Conservation (phyloP, 2,113 vertebrate species). For the Deroptyus accipitrinus region DNA sequence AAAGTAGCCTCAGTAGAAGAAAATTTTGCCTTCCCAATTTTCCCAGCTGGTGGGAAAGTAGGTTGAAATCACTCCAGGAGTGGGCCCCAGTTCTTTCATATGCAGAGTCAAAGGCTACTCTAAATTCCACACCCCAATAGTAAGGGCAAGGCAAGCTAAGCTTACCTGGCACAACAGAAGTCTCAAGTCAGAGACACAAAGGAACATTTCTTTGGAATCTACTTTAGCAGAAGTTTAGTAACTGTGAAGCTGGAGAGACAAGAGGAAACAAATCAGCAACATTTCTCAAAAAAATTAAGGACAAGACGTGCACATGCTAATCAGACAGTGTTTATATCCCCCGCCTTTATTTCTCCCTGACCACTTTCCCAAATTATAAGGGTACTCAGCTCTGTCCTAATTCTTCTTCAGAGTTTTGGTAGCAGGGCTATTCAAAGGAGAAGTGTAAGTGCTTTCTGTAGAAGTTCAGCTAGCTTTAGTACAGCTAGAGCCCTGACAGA, state of each 20-base stretch:
- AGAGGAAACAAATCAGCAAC: not conserved
- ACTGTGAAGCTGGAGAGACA: not conserved
- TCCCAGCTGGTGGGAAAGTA: not conserved
- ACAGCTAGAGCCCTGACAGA: not conserved
- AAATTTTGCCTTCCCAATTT: not conserved
- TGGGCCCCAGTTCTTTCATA: not conserved
- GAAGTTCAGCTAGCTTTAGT: not conserved
- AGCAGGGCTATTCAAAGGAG: not conserved
- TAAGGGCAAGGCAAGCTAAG: not conserved
- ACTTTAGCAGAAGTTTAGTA: not conserved
- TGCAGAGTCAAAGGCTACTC: not conserved
- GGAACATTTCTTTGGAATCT: not conserved
- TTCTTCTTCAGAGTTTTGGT: not conserved
- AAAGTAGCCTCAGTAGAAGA: not conserved
- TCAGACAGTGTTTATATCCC: not conserved
- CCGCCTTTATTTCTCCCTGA: not conserved
- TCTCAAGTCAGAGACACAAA: not conserved
- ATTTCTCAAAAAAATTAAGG: not conserved
- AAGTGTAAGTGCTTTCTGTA: not conserved
- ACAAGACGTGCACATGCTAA: rapidly evolving
- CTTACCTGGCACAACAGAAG: not conserved
- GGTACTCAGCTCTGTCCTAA: not conserved
- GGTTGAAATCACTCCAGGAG: not conserved
- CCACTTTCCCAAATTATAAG: not conserved
- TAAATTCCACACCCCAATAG: not conserved